Evolutionary conservation across 1,140 invertebrate genomes (phyloP), one percentile per base, ranked within the genome.

Genomic region (Leptinotarsa texana): DNA sequence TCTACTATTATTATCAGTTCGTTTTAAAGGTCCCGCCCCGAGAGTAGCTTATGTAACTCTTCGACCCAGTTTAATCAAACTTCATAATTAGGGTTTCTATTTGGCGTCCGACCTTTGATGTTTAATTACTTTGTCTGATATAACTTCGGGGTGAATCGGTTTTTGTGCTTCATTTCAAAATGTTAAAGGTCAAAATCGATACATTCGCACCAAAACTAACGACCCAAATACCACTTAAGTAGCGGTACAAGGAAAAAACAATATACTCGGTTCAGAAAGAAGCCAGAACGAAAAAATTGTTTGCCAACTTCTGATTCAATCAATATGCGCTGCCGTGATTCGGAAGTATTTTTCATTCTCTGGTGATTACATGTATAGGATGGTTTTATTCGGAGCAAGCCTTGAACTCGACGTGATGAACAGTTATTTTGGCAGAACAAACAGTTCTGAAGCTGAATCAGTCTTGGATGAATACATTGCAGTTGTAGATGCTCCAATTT

Each of bases 211-310:
- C 24, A 47, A 68, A 68, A n/a, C 66, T 68, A 33, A 68, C 24
- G 66, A 71, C 69, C 69, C 61, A 71, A 71, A 71, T 71, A 71
- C 69, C 69, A 71, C 57, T 57, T 71, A 62, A 71, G 57, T n/a
- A 62, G 69, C 48, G 69, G 69, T 71, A 71, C 69, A 71, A 51
- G 48, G n/a, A 42, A 68, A 42, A 27, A 33, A 68, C 42, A 68
- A n/a, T 68, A 42, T 42, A 11, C 18, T 17, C 42, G 42, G 27
- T 33, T 42, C 18, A 3, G n/a, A 57, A 57, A 57, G 51, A 17
- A 57, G 51, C 51, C 51, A 57, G 15, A 17, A 18, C 51, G 51
- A 18, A 57, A 57, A 57, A 57, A 57, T 57, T n/a, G 51, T 57
- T 57, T 57, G 51, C 51, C n/a, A 57, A 57, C 17, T 57, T 57